phyloP scores from a whole-genome alignment of 35 echinoderm and acorn worm genomes.

The Patiria miniata region DNA sequence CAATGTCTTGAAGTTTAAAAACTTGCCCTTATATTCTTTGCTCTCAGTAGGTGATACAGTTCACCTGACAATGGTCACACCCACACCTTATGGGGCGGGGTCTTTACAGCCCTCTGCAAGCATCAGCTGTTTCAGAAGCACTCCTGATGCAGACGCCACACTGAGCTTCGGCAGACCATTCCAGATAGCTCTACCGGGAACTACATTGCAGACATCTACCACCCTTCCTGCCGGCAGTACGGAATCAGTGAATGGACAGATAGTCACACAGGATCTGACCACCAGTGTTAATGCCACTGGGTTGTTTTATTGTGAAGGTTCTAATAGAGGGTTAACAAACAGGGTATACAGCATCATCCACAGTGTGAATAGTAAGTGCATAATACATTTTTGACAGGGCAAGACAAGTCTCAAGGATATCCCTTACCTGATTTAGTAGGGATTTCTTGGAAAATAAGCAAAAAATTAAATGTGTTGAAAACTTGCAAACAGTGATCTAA shows the following conservation, averaged over 20 bases:
- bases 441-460: no score
- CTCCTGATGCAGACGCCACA: background rate
- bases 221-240: background rate
- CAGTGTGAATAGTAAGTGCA: background rate
- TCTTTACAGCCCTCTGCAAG: no score
- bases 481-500: no score
- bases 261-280: background rate
- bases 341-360: conserved; percentile 19
- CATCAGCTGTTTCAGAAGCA: conserved; percentile 17
- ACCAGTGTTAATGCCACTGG: background rate
- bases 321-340: conserved; percentile 2
- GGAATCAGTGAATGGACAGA: no score
- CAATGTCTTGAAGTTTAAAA: no score
- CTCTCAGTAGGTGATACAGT: background rate
- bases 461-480: no score
- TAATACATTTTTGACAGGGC: no score
- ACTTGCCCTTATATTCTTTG: no score
- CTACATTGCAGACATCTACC: background rate
- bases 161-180: conserved; percentile 7
- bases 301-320: conserved; percentile 33
- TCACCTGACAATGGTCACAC: conserved; percentile 19
- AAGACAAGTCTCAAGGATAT: no score
- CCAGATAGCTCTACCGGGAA: background rate
- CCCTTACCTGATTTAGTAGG: no score
- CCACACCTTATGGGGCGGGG: conserved; percentile 16